Conservation (phyloP, 2,888 invertebrate genomes). For the Meteorus colon region DNA sequence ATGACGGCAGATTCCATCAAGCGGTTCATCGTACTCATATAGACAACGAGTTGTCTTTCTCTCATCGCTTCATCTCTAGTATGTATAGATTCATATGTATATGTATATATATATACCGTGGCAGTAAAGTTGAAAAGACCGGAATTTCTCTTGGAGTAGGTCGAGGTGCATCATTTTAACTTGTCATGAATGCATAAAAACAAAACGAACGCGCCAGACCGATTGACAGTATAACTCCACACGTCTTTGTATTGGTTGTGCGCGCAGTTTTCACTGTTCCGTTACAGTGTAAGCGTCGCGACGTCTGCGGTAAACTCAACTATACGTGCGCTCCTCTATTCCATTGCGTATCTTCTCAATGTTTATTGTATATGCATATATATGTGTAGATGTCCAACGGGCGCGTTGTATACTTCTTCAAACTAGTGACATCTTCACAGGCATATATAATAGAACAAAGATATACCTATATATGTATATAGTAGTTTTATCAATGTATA, state of each 20-base stretch:
- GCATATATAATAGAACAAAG: neutral
- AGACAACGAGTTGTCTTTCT: slow-evolving; percentile 16
- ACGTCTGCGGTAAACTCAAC: neutral
- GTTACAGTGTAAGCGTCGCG: slow-evolving; percentile 2
- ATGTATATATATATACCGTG: neutral
- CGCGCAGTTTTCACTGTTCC: slow-evolving; percentile 11
- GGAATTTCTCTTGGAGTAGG: slow-evolving; percentile 40
- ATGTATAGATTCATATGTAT: neutral
- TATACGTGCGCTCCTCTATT: neutral
- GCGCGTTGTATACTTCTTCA: too few species aligned
- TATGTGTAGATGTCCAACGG: too few species aligned
- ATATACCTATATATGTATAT: neutral
- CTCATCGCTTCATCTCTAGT: slow-evolving; percentile 12
- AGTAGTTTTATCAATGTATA: neutral
- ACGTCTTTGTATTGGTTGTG: neutral
- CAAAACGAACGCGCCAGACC: slow-evolving; percentile 6
- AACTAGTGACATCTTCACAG: neutral
- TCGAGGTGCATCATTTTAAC: slow-evolving; percentile 19
- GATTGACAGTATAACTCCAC: neutral
- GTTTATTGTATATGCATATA: too few species aligned
- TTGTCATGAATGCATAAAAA: neutral
- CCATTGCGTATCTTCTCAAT: neutral
- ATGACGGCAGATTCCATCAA: slow-evolving; percentile 28
- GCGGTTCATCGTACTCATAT: slow-evolving; percentile 34
- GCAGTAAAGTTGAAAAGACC: slow-evolving; percentile 14